phyloP scores from a whole-genome alignment of 2,888 invertebrate species.

The Epistrophella euchroma region DNA sequence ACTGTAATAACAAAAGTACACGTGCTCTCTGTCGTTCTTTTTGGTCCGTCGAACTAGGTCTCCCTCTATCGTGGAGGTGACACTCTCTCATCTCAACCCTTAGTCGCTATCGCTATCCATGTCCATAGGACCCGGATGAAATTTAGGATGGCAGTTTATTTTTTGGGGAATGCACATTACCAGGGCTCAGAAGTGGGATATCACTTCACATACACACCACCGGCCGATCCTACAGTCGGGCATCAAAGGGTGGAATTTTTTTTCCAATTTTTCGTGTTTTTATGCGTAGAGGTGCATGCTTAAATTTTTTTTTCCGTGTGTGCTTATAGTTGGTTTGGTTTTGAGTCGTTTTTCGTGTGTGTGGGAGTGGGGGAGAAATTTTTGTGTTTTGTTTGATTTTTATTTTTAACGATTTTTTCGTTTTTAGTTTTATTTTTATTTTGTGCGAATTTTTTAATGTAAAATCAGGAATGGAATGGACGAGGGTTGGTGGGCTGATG shows the following conservation, averaged over 20 bases:
- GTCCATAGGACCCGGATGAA: constrained; percentile 61
- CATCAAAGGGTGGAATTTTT: constrained; percentile 4
- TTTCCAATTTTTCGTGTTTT: constrained; percentile 71
- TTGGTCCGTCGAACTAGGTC: constrained; percentile 32
- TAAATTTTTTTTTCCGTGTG: constrained; percentile 3
- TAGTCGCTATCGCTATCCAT: constrained; percentile 4
- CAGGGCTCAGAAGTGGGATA: constrained; percentile 26
- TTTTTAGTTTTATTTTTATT: constrained; percentile 69
- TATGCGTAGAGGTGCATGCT: constrained; percentile 69
- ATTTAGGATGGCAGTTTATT: constrained; percentile 73
- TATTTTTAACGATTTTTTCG: constrained; percentile 60
- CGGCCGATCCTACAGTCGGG: background rate
- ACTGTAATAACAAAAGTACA: constrained; percentile 69
- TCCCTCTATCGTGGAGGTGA: constrained; percentile 41
- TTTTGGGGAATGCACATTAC: constrained; percentile 56
- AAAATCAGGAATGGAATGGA: constrained; percentile 30
- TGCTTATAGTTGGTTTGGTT: constrained; percentile 70
- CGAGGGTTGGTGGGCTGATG: constrained; percentile 32
- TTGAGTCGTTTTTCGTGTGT: constrained; percentile 73
- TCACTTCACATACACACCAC: background rate
- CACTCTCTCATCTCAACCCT: constrained; percentile 19
- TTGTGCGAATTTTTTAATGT: constrained; percentile 72
- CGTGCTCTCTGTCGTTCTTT: constrained; percentile 68
- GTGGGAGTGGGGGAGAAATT: constrained; percentile 23
- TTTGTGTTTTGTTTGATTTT: constrained; percentile 72